Evolutionary conservation across 2,113 vertebrate species (phyloP).

Genomic region (Microcebus ravelobensis): DNA sequence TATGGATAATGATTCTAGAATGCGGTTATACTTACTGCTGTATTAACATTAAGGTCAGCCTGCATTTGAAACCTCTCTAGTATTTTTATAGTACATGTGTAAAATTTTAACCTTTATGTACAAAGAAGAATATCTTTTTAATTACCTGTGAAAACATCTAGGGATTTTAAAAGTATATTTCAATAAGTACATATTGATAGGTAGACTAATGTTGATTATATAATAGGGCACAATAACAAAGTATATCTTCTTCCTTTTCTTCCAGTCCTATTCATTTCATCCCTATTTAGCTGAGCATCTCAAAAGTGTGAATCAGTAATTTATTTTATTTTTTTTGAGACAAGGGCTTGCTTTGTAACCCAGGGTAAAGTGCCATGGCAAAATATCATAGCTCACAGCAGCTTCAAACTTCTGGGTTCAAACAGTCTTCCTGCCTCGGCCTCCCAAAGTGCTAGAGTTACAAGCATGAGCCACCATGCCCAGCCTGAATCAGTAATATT

Average conservation of each 20-base stretch:
- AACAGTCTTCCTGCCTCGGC: too few relatives aligned
- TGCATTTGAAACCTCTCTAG: slow-evolving; percentile 18
- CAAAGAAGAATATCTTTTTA: not conserved
- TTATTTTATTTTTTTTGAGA: not conserved
- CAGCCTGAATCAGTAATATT: not conserved
- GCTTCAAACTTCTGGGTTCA: too few relatives aligned
- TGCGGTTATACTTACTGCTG: slow-evolving; percentile 95
- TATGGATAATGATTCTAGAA: slow-evolving; percentile 97
- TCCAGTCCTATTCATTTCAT: not conserved
- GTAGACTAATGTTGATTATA: not conserved
- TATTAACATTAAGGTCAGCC: slow-evolving; percentile 96
- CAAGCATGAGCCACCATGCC: too few relatives aligned
- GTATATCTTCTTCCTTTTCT: not conserved
- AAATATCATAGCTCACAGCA: too few relatives aligned
- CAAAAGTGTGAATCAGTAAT: not conserved
- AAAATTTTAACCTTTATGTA: not conserved
- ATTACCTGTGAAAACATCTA: slow-evolving; percentile 5
- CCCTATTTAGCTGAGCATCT: not conserved
- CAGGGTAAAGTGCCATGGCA: too few relatives aligned
- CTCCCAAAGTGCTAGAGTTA: too few relatives aligned
- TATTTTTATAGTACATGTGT: not conserved
- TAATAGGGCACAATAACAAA: not conserved
- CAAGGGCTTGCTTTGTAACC: too few relatives aligned
- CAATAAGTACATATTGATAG: not conserved
- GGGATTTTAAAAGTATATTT: slow-evolving; percentile 38